Evolutionary conservation across 2,113 vertebrate genomes (phyloP).

Genomic region (Puntigrus tetrazona): DNA sequence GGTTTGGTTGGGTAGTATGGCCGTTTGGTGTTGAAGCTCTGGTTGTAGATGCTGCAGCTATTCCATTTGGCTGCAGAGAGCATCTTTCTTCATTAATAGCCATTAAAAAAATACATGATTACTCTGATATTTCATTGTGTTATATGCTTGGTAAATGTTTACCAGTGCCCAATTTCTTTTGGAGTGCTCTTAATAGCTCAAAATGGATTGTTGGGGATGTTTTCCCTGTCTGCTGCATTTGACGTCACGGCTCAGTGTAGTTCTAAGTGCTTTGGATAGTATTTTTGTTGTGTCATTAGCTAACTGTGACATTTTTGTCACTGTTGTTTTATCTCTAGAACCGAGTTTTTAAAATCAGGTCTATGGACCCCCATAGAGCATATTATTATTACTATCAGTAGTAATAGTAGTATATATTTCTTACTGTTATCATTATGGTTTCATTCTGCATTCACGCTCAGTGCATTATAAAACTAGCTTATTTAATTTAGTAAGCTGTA

Average conservation of each 20-base stretch:
- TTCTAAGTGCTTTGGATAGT: background rate
- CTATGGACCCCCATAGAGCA: background rate
- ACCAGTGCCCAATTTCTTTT: background rate
- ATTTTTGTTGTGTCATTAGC: background rate
- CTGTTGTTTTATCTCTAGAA: background rate
- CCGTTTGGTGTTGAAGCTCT: background rate
- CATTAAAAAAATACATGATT: background rate
- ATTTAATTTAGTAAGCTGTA: too few relatives aligned
- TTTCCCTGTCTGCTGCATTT: background rate
- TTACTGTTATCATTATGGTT: too few relatives aligned
- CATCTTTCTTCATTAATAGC: background rate
- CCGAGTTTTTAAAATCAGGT: background rate
- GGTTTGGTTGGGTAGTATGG: background rate
- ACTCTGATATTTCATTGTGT: background rate
- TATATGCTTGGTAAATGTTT: background rate
- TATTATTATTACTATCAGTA: too few relatives aligned
- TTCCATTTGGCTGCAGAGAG: background rate
- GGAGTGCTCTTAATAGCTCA: background rate
- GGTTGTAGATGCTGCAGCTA: background rate
- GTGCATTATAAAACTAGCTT: too few relatives aligned
- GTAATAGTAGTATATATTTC: too few relatives aligned
- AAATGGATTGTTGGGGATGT: background rate
- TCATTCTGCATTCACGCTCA: too few relatives aligned
- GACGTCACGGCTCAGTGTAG: background rate
- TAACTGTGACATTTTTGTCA: background rate